Base-by-base conservation (phyloP, 2,888 invertebrate genomes). In the Pocota personata region DNA sequence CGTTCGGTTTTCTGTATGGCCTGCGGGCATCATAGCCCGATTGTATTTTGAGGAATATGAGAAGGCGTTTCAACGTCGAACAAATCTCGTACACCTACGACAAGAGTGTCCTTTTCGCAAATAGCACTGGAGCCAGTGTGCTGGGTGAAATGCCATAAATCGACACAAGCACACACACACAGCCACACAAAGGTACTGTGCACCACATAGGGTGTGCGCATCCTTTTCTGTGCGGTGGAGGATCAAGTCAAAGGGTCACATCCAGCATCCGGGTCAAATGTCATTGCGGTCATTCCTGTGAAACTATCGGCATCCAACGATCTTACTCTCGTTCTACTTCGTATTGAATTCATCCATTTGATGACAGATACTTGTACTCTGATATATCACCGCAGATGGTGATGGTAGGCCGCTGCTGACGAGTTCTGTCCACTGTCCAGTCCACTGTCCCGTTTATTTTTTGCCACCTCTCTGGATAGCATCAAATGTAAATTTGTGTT, bases 61-160 rank as follows among this genome's bases (percentile, higher is more conserved):
- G 86, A 86, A 86, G 86, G 86, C 86, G 86, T 86, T 77, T 60
- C 76, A 62, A 72, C 86, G 76, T 82, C 82, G 82, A 86, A 86
- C 86, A 86, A 86, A 86, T 86, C 86, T 86, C 82, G 57, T 86
- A 86, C 86, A 86, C 86, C 86, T 86, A 86, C 86, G 86, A 86
- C 84, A 86, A 75, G 67, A 82, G 82, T 86, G 86, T 86, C 86
- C 86, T 86, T 86, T 77, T 82, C 52, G 71, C 77, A 86, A 82
- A 82, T 73, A 78, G 60, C 69, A 71, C 8, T 37, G 40, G 40
- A 50, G 24, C 57, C 43, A 46, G 21, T 52, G 21, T 52, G 50
- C 50, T 48, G 57, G 62, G 43, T 57, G 16, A 69, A 76, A 58
- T 48, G 73, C 67, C 55, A 83, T 83, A 83, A 83, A 83, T 83